Evolutionary conservation across 2,888 invertebrate genomes (phyloP).

Genomic region (Stenotaenia linearis): DNA sequence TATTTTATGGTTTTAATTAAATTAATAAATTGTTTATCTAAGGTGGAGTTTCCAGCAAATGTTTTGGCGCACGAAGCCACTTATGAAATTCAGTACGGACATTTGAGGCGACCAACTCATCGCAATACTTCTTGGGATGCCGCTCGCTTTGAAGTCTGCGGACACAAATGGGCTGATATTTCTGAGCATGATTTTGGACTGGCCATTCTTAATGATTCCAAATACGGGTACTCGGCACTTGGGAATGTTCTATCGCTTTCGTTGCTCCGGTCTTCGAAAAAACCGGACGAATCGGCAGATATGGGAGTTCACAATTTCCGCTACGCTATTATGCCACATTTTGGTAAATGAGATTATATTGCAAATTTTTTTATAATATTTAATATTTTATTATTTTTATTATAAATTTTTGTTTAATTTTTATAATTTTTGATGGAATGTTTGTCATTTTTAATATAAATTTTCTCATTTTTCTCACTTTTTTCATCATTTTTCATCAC

Average conservation of each 20-base stretch:
- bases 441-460: too few relatives aligned
- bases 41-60: conserved; percentile 48
- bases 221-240: conserved; percentile 51
- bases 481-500: too few relatives aligned
- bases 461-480: too few relatives aligned
- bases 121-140: conserved; percentile 53
- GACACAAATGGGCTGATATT: conserved; percentile 53
- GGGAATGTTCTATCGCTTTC: conserved; percentile 49
- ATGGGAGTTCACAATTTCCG: conserved; percentile 50
- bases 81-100: conserved; percentile 52
- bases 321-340: conserved; percentile 51
- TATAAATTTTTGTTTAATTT: too few relatives aligned
- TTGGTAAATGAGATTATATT: conserved; percentile 45
- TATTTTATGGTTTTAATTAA: too few relatives aligned
- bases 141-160: conserved; percentile 53
- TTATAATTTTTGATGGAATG: too few relatives aligned
- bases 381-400: too few relatives aligned
- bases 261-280: conserved; percentile 50
- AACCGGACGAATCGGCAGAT: conserved; percentile 51
- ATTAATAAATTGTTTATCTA: too few relatives aligned
- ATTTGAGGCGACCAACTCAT: conserved; percentile 50
- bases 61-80: conserved; percentile 45
- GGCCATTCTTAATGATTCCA: conserved; percentile 51
- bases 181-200: conserved; percentile 51
- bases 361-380: too few relatives aligned